phyloP scores from a whole-genome alignment of 2,113 vertebrate genomes.

The Rhinichthys klamathensis region DNA sequence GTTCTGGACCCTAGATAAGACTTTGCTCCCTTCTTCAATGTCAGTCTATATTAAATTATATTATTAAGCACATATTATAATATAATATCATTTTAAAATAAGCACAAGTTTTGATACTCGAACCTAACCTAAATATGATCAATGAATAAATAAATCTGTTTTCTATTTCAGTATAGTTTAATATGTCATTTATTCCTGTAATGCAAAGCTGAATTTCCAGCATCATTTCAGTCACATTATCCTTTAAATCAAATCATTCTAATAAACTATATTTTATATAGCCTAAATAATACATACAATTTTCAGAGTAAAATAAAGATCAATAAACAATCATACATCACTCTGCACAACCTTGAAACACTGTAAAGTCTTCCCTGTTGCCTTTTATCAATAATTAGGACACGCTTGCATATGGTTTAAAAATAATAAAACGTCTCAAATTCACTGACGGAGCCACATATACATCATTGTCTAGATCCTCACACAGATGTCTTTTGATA shows the following conservation, averaged over 20 bases:
- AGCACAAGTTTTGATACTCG: background rate
- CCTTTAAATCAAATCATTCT: no score
- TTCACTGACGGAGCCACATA: background rate
- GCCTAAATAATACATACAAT: background rate
- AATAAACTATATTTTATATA: background rate
- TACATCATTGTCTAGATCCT: background rate
- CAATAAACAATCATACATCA: background rate
- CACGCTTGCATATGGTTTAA: background rate
- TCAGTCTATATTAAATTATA: background rate
- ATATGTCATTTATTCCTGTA: no score
- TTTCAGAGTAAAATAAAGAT: background rate
- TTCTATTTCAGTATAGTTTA: no score
- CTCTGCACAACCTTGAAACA: background rate
- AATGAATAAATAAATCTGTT: no score
- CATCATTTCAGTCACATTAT: no score
- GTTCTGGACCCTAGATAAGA: background rate
- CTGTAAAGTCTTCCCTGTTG: background rate
- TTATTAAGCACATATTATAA: no score
- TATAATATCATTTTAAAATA: background rate
- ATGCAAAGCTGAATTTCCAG: no score
- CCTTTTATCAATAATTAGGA: background rate
- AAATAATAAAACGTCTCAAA: conserved; percentile 7
- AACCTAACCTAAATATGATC: no score
- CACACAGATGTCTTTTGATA: background rate
- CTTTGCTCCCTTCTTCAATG: no score